Evolutionary conservation across 2,888 invertebrate species (phyloP), one percentile per base, ranked within the genome.

Genomic region (Prenolepis imparis): DNA sequence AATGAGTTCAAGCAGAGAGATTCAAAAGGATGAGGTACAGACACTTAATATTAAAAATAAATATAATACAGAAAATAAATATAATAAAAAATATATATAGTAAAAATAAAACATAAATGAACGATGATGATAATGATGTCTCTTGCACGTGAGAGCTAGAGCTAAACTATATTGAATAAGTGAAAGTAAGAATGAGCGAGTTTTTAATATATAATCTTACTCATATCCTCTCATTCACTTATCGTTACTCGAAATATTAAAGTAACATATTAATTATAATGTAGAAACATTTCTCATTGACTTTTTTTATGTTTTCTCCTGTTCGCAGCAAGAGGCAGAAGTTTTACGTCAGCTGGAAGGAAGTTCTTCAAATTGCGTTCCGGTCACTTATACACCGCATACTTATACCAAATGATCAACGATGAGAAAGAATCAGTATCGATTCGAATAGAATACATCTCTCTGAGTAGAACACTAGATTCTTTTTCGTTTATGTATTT

Each of bases 191-290:
- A 57, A 57, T 70, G 18, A 15, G 24, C 8, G 24, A 70, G 70
- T 59, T 44, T 77, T 74, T 78, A 48, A 78, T 70, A 18, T 44
- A 78, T 70, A 78, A 78, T 78, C n/a, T 78, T 59, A 78, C 70
- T 70, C 41, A 44, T n/a, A n/a, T 32, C 44, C 67, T 66, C 5
- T 11, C 70, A 70, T 59, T 78, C 24, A 44, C 24, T 67, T 39
- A 4, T 36, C 36, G 11, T 44, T 64, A 39, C 12, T 57, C 21
- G n/a, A 32, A 59, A 59, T 78, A 44, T 78, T 36, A 0, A 55
- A 24, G 55, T 39, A 24, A 59, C 5, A 41, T 68, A 57, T 6
- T n/a, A 70, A 57, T 48, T 48, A 48, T 48, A 48, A n/a, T 6
- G 21, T 66, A 66, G 28, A 66, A 66, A 39, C 2, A 18, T 77